Evolutionary conservation across 2,888 invertebrate genomes (phyloP).

Genomic region (Ophion slaviceki): DNA sequence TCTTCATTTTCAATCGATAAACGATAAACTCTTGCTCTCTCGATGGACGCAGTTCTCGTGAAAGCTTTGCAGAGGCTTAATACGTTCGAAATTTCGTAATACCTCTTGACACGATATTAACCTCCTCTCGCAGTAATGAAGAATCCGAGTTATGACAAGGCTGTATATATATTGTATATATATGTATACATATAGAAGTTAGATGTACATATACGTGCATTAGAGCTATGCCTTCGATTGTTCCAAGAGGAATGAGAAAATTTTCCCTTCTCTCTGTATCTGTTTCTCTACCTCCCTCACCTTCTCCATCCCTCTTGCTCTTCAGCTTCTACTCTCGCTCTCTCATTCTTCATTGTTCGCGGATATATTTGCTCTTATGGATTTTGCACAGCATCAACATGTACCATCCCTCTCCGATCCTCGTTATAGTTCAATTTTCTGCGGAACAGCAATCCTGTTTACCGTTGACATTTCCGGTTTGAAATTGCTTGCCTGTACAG

Average conservation of each 20-base stretch:
- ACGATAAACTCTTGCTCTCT: not conserved
- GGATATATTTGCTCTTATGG: conserved; percentile 13
- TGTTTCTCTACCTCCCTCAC: not conserved
- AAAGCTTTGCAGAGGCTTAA: conserved; percentile 29
- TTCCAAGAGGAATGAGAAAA: conserved; percentile 44
- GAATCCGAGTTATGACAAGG: conserved; percentile 42
- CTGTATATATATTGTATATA: conserved; percentile 11
- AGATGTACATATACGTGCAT: conserved; percentile 10
- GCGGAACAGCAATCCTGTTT: conserved; percentile 67
- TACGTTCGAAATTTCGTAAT: conserved; percentile 34
- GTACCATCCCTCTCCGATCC: conserved; percentile 40
- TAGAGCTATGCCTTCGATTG: conserved; percentile 48
- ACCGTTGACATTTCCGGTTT: conserved; percentile 69
- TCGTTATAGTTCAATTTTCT: conserved; percentile 68
- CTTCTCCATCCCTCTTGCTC: conserved; percentile 19
- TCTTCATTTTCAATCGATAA: not conserved
- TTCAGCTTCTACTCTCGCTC: conserved; percentile 1
- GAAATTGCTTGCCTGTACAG: conserved; percentile 64
- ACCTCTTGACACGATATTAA: conserved; percentile 49
- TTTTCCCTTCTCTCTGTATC: conserved; percentile 1
- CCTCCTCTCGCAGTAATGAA: conserved; percentile 51
- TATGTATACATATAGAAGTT: not conserved
- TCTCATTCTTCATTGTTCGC: conserved; percentile 8
- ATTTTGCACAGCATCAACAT: conserved; percentile 36
- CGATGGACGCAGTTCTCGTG: not conserved